Conservation (phyloP, 2,888 invertebrate genomes). For the Metalampra italica region DNA sequence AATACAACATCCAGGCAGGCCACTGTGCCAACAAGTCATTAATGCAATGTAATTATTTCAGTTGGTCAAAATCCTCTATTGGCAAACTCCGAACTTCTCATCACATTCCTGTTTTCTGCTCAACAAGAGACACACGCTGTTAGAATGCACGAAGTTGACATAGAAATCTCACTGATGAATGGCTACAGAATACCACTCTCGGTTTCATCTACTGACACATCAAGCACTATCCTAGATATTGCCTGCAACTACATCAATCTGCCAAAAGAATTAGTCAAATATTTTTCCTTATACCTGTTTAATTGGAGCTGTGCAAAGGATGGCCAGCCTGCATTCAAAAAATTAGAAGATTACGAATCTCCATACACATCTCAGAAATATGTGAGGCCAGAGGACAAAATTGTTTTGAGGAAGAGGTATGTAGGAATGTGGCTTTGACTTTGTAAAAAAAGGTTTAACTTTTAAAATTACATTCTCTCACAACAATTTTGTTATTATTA, state of each 20-base stretch:
- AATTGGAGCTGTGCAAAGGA: slow-evolving; percentile 86
- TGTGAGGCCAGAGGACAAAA: slow-evolving; percentile 84
- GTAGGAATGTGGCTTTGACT: background rate
- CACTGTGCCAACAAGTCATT: too few relatives aligned
- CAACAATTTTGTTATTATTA: background rate
- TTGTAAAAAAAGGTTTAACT: too few relatives aligned
- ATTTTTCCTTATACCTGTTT: slow-evolving; percentile 94
- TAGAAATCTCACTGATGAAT: slow-evolving; percentile 92
- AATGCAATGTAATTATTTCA: slow-evolving; percentile 38
- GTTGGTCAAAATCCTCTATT: slow-evolving; percentile 93
- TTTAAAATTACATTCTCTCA: background rate
- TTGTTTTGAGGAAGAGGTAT: slow-evolving; percentile 92
- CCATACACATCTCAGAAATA: slow-evolving; percentile 95
- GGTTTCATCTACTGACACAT: slow-evolving; percentile 89
- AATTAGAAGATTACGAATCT: slow-evolving; percentile 97
- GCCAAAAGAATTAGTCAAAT: slow-evolving; percentile 87
- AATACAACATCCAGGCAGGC: too few relatives aligned
- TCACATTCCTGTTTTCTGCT: slow-evolving; percentile 92
- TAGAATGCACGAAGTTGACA: slow-evolving; percentile 82
- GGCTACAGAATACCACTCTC: slow-evolving; percentile 90
- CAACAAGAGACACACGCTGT: slow-evolving; percentile 92
- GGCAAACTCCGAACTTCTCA: slow-evolving; percentile 87
- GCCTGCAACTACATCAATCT: slow-evolving; percentile 90
- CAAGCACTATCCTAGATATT: slow-evolving; percentile 89
- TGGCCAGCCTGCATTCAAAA: slow-evolving; percentile 87